Evolutionary conservation across 1,140 invertebrate genomes (phyloP), one percentile per base, ranked within the genome.

Genomic region (Lerema accius): DNA sequence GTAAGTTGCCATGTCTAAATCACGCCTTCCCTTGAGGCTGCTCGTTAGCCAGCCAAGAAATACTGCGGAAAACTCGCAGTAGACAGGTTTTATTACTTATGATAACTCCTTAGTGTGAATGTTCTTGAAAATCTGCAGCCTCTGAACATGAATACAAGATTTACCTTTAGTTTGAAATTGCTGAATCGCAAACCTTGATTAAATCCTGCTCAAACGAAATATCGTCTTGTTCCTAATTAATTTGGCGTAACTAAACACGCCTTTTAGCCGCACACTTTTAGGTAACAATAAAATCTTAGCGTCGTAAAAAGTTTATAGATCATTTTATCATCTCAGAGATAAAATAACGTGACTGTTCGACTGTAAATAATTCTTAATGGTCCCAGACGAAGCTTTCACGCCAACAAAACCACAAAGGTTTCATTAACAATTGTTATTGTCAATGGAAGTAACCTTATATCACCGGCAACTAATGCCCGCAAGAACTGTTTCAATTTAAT

Each of bases 401-500:
- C 11, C 23, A 10, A 49, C 13, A 26, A 32, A 49, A 28, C 23
- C 45, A 48, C 14, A 48, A 1, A 19, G 7, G 16, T 19, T 19
- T 45, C 7, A 19, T 19, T 45, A 45, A 45, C 42, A 45, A 5
- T 23, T 13, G 19, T 48, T 26, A 48, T 26, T 26, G 45, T 48
- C 23, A 32, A 48, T 48, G 7, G 19, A 39, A 28, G 40, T 37
- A 23, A 63, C 28, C 35, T 49, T 56, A 43, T 23, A 63, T 42
- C 50, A 46, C 10, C 9, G 14, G 51, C 45, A 42, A 14, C 28
- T 37, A 49, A 37, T 35, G 13, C 13, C 16, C 39, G 16, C 48
- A 48, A 43, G 26, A 70, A 63, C 66, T 50, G 63, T 73, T 71
- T 71, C 68, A 65, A 77, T 75, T 69, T 63, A 75, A 69, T 80